Evolutionary conservation across 2,113 vertebrate species (phyloP), one percentile per base, ranked within the genome.

Genomic region (Chroicocephalus ridibundus): DNA sequence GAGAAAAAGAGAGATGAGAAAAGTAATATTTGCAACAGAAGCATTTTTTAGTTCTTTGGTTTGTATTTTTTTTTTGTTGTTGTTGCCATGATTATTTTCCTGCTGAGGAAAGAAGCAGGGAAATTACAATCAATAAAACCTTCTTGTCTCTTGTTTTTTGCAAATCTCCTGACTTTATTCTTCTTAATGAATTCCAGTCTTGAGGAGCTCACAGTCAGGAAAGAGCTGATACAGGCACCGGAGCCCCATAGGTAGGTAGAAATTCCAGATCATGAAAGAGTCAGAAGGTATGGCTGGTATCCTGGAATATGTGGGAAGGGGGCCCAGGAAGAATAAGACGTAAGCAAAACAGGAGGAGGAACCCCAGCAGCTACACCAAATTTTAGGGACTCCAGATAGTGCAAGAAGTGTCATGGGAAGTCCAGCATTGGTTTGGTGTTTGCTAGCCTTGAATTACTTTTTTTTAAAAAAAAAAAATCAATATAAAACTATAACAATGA

Each of bases 31-130:
- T 90, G 36, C 34, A 68, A 76, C 11, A 69, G 58, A 94, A 86
- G 49, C 20, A 64, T 79, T 61, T 88, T 86, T 81, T 20, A 0
- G 38, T 76, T 38, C 1, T 11, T 40, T 13, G 25, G 1, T 9
- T 40, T 57, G 6, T 49, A 4, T 61, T 57, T 61, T 74, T 55
- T 66, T 51, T 82, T 46, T 46, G 44, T 16, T 65, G 34, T 34
- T 81, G 11, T 78, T 93, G 57, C 70, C 15, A 6, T 82, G n/a
- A 36, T 86, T 55, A 16, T 71, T 78, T 87, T 80, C 46, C 83
- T n/a, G 75, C 92, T 96, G 92, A 94, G 21, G n/a, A 86, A 93
- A 83, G 61, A 90, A 96, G 86, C 65, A 47, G 76, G 52, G 65
- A 83, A 64, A 44, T 82, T 62, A 82, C 57, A 55, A 8, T 82